phyloP scores from a whole-genome alignment of 2,113 vertebrate genomes.

The Cyprinus carpio region DNA sequence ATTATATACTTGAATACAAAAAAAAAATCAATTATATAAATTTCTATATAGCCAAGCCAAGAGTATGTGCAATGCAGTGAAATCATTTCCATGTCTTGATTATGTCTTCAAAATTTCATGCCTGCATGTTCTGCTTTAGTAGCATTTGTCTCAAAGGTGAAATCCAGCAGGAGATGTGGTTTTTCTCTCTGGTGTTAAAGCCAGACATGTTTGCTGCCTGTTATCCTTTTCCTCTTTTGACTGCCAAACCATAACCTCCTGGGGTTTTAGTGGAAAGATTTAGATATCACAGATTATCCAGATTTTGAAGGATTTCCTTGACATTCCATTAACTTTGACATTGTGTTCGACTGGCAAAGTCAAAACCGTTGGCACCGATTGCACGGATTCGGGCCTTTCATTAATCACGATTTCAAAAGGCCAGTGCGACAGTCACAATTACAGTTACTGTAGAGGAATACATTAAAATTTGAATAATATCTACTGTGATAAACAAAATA shows the following conservation, averaged over 20 bases:
- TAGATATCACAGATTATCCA: slow-evolving; percentile 37
- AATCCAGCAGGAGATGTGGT: slow-evolving; percentile 2
- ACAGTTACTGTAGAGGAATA: slow-evolving; percentile 19
- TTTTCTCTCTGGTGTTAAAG: slow-evolving; percentile 25
- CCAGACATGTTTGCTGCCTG: slow-evolving; percentile 23
- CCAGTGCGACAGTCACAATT: neutral
- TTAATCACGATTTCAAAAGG: neutral
- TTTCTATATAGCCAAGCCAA: neutral
- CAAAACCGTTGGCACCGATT: neutral
- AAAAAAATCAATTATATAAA: neutral
- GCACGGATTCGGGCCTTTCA: neutral
- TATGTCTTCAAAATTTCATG: neutral
- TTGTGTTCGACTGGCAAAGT: slow-evolving; percentile 34
- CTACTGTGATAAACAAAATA: slow-evolving; percentile 25
- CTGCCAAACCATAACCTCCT: slow-evolving; percentile 19
- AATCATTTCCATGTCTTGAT: neutral
- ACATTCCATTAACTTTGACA: slow-evolving; percentile 33
- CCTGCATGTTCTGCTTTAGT: slow-evolving; percentile 6
- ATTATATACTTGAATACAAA: neutral
- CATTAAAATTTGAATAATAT: slow-evolving; percentile 22
- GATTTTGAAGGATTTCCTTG: slow-evolving; percentile 38
- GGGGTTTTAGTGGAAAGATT: slow-evolving; percentile 35
- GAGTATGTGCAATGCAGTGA: neutral
- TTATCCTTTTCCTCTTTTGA: slow-evolving; percentile 29
- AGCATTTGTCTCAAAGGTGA: slow-evolving; percentile 12